A percentile compares a stretch with the other conserved stretches of the same genome.
Evolutionary conservation across 2,888 invertebrate genomes (phyloP).

Genomic region (Anoplius nigerrimus): DNA sequence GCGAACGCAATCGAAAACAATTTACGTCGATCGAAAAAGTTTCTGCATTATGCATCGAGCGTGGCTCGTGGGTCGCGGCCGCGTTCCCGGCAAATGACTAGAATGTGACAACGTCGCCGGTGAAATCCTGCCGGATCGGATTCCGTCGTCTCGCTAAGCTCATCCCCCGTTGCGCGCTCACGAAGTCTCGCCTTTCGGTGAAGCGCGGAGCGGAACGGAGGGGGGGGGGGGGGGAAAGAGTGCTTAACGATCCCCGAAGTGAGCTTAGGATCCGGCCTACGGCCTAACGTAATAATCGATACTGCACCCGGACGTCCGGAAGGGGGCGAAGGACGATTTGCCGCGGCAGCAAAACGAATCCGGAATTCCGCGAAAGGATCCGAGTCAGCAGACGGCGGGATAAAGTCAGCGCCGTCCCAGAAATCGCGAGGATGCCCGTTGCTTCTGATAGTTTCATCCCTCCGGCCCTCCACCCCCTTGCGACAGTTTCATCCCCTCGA

Average conservation of each 20-base stretch:
- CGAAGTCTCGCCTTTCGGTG: too few relatives aligned
- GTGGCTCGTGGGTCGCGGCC: too few relatives aligned
- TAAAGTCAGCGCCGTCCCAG: slow-evolving; percentile 1
- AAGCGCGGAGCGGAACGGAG: not conserved
- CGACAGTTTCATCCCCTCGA: slow-evolving; percentile 12
- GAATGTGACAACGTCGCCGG: too few relatives aligned
- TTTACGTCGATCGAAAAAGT: too few relatives aligned
- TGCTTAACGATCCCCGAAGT: slow-evolving; percentile 21
- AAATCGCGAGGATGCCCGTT: slow-evolving; percentile 22
- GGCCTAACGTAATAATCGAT: slow-evolving; percentile 43
- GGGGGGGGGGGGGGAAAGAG: slow-evolving; percentile 11
- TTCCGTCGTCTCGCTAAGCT: too few relatives aligned
- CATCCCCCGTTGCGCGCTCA: too few relatives aligned
- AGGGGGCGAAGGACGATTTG: slow-evolving; percentile 18
- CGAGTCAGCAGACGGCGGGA: slow-evolving; percentile 44
- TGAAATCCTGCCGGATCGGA: too few relatives aligned
- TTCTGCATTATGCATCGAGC: too few relatives aligned
- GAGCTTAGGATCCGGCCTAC: slow-evolving; percentile 34
- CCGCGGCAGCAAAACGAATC: slow-evolving; percentile 39
- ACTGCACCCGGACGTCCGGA: not conserved
- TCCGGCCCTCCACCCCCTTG: too few relatives aligned
- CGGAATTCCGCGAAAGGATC: slow-evolving; percentile 38
- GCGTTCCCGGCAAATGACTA: too few relatives aligned
- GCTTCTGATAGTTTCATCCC: not conserved
- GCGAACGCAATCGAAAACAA: too few relatives aligned